Percentiles rank a stretch among this genome's conserved stretches.
These are phyloP conservation scores for Eudemis profundana DNA, from an alignment of 2,888 invertebrate species.

Conservation along the genomic window DNA sequence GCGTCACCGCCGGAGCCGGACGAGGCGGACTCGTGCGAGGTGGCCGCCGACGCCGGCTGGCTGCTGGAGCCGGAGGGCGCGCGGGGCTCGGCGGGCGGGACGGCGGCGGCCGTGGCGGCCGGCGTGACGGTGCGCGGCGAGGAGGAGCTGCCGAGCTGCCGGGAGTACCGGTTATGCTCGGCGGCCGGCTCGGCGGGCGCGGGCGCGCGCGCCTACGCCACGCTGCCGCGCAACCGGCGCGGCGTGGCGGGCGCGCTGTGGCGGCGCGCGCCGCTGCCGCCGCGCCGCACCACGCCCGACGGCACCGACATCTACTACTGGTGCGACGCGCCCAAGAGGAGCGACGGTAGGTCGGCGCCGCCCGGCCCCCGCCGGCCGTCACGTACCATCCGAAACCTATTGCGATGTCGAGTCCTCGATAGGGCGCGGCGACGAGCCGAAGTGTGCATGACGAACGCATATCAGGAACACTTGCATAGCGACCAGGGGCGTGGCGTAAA, in stretches of 20 bases:
- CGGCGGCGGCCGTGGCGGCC: slow-evolving; percentile 69
- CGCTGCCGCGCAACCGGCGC: slow-evolving; percentile 74
- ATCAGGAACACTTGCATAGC: no score
- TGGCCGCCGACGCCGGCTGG: slow-evolving; percentile 44
- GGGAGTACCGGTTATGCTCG: slow-evolving; percentile 47
- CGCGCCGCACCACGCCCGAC: slow-evolving; percentile 91
- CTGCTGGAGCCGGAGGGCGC: slow-evolving; percentile 51
- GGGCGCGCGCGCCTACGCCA: slow-evolving; percentile 79
- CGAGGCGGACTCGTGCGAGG: slow-evolving; percentile 48
- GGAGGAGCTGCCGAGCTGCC: slow-evolving; percentile 84
- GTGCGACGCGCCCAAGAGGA: slow-evolving; percentile 90
- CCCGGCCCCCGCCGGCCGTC: background rate
- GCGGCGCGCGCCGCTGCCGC: slow-evolving; percentile 83
- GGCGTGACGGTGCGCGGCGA: slow-evolving; percentile 85
- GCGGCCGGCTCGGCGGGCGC: slow-evolving; percentile 47
- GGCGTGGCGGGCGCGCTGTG: slow-evolving; percentile 64
- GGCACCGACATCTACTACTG: slow-evolving; percentile 94
- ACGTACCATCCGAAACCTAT: no score
- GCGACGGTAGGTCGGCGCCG: slow-evolving; percentile 75
- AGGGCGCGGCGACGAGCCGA: no score
- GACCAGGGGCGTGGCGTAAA: no score
- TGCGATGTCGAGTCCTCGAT: no score
- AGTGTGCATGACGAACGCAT: no score
- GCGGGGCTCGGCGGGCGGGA: slow-evolving; percentile 70
- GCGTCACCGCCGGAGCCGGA: slow-evolving; percentile 76